phyloP scores from a whole-genome alignment of 2,797 vertebrate species.

The Cygnus olor region DNA sequence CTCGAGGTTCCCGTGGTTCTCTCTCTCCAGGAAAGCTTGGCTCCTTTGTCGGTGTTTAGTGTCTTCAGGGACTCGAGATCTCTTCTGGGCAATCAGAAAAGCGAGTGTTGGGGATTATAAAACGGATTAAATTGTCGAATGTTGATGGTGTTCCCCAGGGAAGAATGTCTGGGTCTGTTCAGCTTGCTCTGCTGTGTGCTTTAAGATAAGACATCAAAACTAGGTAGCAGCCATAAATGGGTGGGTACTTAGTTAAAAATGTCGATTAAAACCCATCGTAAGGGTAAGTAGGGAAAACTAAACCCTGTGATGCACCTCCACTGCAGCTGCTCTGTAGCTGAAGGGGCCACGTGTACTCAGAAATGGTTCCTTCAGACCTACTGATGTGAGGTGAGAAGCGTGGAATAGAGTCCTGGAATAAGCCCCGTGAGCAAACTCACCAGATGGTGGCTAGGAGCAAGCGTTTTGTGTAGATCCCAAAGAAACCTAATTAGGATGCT shows the following conservation, averaged over 20 bases:
- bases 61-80: background rate
- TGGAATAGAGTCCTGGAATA: background rate
- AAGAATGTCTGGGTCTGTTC: background rate
- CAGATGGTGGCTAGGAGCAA: background rate
- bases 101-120: background rate
- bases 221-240: background rate
- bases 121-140: background rate
- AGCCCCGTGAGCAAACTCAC: background rate
- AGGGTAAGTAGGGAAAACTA: background rate
- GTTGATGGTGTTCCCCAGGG: background rate
- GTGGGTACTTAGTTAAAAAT: background rate
- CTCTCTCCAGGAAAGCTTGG: background rate
- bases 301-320: background rate
- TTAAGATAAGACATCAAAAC: conserved; percentile 24
- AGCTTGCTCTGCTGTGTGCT: background rate
- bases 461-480: background rate
- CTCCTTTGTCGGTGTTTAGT: background rate
- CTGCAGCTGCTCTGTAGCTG: background rate
- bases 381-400: background rate
- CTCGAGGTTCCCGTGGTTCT: background rate
- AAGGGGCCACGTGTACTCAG: background rate
- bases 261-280: background rate
- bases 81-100: background rate
- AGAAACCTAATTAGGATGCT: background rate
- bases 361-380: background rate